phyloP scores from a whole-genome alignment of 2,113 vertebrate genomes.

The Gadus macrocephalus region DNA sequence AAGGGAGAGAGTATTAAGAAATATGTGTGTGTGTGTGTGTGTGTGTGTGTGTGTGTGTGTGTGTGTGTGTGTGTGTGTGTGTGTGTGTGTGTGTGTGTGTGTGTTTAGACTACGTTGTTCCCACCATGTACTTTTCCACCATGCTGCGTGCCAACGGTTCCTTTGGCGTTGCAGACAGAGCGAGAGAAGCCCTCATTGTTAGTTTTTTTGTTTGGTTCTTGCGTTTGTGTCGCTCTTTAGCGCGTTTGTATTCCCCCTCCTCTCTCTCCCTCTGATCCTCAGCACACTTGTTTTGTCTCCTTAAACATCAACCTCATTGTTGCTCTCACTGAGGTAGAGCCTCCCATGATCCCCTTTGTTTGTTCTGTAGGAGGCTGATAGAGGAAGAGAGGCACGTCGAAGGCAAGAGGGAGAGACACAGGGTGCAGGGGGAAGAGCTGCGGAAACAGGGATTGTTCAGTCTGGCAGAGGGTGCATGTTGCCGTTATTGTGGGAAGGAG shows the following conservation, averaged over 20 bases:
- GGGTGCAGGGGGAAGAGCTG: constrained; percentile 43
- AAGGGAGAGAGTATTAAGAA: not conserved
- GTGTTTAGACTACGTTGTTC: not conserved
- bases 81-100: constrained; percentile 4
- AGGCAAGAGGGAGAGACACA: constrained; percentile 34
- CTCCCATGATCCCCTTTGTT: constrained; percentile 70
- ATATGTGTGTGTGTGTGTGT: not conserved
- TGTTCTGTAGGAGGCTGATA: constrained; percentile 59
- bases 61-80: constrained; percentile 3
- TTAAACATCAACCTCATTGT: constrained; percentile 73
- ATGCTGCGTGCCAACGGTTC: no score
- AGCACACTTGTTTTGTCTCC: constrained; percentile 70
- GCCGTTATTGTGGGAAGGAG: constrained; percentile 70
- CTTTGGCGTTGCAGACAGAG: no score
- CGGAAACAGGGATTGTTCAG: constrained; percentile 71
- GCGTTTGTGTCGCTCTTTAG: constrained; percentile 18
- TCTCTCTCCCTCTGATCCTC: constrained; percentile 56
- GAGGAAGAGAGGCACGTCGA: constrained; percentile 17
- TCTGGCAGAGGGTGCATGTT: constrained; percentile 66
- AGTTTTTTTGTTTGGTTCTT: constrained; percentile 17
- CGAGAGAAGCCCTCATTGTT: no score
- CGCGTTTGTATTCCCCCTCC: not conserved
- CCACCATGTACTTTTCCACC: no score
- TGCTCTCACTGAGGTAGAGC: constrained; percentile 66
- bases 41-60: constrained; percentile 12